A percentile compares a stretch with the other conserved stretches of the same genome.
These are phyloP conservation scores for Sebastiscus albofasciatus DNA, from an alignment of 2,797 vertebrate species.

Conservation along the genomic window DNA sequence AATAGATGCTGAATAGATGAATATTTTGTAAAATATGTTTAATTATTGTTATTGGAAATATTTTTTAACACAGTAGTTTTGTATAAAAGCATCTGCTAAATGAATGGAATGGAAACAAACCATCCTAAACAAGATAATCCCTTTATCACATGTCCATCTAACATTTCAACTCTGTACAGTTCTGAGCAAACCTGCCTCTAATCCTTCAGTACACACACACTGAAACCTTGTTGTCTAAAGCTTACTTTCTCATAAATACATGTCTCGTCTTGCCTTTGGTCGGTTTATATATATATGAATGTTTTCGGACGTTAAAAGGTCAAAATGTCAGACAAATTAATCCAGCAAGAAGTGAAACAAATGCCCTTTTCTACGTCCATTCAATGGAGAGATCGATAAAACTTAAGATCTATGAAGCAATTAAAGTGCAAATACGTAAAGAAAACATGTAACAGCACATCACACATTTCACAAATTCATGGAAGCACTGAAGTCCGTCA, in stretches of 20 bases:
- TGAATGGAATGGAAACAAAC: constrained; percentile 17
- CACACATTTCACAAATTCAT: not conserved
- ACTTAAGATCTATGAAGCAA: not conserved
- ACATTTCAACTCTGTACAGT: constrained; percentile 8
- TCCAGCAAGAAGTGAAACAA: not conserved
- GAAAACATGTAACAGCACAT: constrained; percentile 25
- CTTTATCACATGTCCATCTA: constrained; percentile 6
- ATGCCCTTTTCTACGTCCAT: not conserved
- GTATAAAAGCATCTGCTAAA: not conserved
- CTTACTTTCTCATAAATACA: constrained; percentile 1
- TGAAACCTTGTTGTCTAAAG: constrained; percentile 16
- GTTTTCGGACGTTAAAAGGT: not conserved
- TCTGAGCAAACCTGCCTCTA: constrained; percentile 13
- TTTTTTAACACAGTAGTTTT: not conserved
- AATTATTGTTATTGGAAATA: not conserved
- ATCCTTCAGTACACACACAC: constrained; percentile 3
- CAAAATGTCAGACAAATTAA: not conserved
- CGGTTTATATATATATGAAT: constrained; percentile 10
- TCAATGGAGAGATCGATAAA: not conserved
- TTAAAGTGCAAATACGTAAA: constrained; percentile 1
- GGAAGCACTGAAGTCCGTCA: too few species aligned
- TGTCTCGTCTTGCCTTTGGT: constrained; percentile 34
- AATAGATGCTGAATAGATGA: not conserved
- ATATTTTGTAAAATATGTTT: not conserved
- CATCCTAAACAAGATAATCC: constrained; percentile 12